Percentiles rank a stretch among this genome's conserved stretches.
Evolutionary conservation across 2,113 vertebrate genomes (phyloP).

Genomic region (Tetrao urogallus): DNA sequence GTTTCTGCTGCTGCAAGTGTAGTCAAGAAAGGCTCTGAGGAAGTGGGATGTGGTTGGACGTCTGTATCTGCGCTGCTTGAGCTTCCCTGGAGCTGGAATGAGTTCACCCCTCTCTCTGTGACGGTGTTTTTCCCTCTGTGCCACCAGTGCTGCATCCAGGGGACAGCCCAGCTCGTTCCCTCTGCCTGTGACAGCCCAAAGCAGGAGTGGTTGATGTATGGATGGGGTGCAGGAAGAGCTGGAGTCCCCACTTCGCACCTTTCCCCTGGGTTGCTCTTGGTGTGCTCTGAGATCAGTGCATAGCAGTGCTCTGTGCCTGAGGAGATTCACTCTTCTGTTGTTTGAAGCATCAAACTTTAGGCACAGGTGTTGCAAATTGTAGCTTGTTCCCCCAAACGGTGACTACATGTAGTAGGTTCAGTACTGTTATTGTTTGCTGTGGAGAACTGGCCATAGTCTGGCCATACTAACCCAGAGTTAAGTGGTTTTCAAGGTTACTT

Average conservation of each 20-base stretch:
- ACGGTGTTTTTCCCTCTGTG: neutral
- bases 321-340: neutral
- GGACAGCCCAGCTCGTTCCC: fast-evolving
- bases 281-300: neutral
- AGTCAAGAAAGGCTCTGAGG: neutral
- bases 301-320: neutral
- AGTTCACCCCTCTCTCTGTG: neutral
- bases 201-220: neutral
- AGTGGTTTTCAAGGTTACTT: neutral
- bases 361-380: neutral
- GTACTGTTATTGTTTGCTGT: neutral
- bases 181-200: neutral
- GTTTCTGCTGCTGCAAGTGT: slow-evolving; percentile 15
- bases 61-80: neutral
- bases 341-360: neutral
- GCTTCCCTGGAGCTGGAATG: neutral
- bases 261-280: neutral
- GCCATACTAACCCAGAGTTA: neutral
- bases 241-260: neutral
- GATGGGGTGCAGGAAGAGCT: neutral
- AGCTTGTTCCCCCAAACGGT: neutral
- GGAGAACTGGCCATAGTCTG: neutral
- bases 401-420: neutral
- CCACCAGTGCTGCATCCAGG: neutral
- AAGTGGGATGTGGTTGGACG: slow-evolving; percentile 26